Evolutionary conservation across 2,888 invertebrate species (phyloP).

Genomic region (Callinectes sapidus): DNA sequence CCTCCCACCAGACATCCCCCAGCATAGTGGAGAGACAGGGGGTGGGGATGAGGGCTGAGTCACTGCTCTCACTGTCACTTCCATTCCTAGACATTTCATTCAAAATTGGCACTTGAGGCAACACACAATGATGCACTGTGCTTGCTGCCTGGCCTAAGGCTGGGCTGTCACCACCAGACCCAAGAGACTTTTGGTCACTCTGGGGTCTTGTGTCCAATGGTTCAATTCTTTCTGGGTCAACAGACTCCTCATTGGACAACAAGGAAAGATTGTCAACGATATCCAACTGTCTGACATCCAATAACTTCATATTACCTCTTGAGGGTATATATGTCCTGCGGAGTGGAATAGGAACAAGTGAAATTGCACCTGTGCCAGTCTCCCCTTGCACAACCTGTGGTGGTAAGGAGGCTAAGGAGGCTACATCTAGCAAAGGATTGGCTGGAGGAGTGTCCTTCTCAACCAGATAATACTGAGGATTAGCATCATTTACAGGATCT

Average conservation of each 20-base stretch:
- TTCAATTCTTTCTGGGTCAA: constrained; percentile 38
- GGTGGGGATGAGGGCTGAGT: constrained; percentile 2
- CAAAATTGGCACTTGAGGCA: not conserved
- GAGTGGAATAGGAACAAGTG: not conserved
- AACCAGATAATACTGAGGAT: not conserved
- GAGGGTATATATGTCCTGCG: not conserved
- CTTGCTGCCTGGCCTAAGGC: not conserved
- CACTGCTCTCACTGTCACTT: constrained; percentile 29
- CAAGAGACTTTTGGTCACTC: not conserved
- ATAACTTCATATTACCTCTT: not conserved
- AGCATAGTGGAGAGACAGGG: not conserved
- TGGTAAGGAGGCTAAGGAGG: not conserved
- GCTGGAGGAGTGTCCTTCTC: not conserved
- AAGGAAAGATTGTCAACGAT: constrained; percentile 50
- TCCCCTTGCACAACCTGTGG: not conserved
- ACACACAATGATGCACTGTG: not conserved
- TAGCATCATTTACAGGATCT: constrained; percentile 41
- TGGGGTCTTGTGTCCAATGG: not conserved
- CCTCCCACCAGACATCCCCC: constrained; percentile 5
- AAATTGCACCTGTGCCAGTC: not conserved
- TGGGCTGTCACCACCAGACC: not conserved
- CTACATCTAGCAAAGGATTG: not conserved
- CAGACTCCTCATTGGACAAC: constrained; percentile 58
- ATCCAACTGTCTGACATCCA: constrained; percentile 18
- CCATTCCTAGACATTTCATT: not conserved